Evolutionary conservation across 2,888 invertebrate species (phyloP).

Genomic region (Acrobasis suavella): DNA sequence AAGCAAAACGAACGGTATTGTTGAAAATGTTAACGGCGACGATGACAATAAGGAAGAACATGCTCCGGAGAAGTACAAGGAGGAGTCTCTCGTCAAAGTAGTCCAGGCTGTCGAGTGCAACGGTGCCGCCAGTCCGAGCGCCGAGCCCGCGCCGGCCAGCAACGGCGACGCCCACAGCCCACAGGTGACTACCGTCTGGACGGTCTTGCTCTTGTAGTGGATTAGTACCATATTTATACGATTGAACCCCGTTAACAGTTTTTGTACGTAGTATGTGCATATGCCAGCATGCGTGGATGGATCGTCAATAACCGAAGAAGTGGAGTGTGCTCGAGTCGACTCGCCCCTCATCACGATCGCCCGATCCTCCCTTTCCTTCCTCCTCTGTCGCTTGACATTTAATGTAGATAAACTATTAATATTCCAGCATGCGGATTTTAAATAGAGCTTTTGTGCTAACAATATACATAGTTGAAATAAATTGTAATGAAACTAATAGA

Average conservation of each 20-base stretch:
- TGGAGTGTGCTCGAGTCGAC: constrained; percentile 51
- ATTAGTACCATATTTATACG: constrained; percentile 63
- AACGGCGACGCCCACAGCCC: constrained; percentile 36
- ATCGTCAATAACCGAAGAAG: constrained; percentile 66
- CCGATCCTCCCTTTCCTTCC: constrained; percentile 45
- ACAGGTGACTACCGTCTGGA: constrained; percentile 75
- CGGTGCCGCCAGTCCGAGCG: constrained; percentile 40
- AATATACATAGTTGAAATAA: constrained; percentile 24
- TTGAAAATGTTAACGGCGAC: constrained; percentile 36
- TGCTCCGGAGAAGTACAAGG: constrained; percentile 22
- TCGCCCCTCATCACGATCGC: constrained; percentile 40
- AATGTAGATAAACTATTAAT: constrained; percentile 34
- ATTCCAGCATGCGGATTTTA: constrained; percentile 51
- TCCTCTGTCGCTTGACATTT: constrained; percentile 45
- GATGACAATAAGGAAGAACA: constrained; percentile 40
- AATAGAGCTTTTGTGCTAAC: constrained; percentile 62
- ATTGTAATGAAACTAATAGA: background rate
- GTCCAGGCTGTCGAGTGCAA: constrained; percentile 49
- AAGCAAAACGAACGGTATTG: constrained; percentile 31
- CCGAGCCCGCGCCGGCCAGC: constrained; percentile 34
- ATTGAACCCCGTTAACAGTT: constrained; percentile 63
- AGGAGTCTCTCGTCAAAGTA: constrained; percentile 41
- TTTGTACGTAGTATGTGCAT: constrained; percentile 72
- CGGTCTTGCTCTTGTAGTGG: constrained; percentile 73
- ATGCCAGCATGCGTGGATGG: constrained; percentile 72